A percentile compares a stretch with the other conserved stretches of the same genome.
These are phyloP conservation scores for Cairina moschata DNA, from an alignment of 2,113 vertebrate genomes.

Conservation along the genomic window DNA sequence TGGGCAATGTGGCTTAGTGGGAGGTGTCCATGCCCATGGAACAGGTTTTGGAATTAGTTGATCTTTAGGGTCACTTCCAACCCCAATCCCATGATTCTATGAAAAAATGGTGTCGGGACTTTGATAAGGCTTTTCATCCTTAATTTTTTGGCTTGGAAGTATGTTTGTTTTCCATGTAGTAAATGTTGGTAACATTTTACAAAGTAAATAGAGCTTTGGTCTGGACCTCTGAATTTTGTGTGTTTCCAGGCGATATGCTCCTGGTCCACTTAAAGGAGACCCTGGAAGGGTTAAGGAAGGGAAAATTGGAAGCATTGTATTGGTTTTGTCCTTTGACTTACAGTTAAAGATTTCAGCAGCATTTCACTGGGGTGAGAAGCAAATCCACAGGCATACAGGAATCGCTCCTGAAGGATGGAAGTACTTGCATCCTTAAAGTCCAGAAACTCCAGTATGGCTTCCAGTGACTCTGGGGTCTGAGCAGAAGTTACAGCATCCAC, in stretches of 20 bases:
- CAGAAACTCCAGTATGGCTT: constrained; percentile 89
- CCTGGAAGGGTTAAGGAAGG: neutral
- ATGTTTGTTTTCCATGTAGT: neutral
- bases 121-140: neutral
- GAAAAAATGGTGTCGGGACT: neutral
- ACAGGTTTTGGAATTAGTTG: too few species aligned
- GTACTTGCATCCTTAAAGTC: constrained; percentile 89
- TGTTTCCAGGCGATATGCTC: neutral
- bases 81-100: too few species aligned
- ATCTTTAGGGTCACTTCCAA: too few species aligned
- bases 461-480: constrained; percentile 89
- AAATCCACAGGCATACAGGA: constrained; percentile 95
- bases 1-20: too few species aligned
- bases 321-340: constrained; percentile 72
- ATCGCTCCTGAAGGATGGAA: constrained; percentile 89
- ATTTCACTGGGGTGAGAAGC: constrained; percentile 90
- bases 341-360: constrained; percentile 87
- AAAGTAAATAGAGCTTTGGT: neutral
- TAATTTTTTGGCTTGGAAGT: neutral
- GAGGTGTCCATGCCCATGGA: too few species aligned
- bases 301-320: neutral
- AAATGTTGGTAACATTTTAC: neutral
- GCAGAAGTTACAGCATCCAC: constrained; percentile 92
- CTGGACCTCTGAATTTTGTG: neutral
- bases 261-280: neutral